Evolutionary conservation across 1,140 invertebrate species (phyloP).

Genomic region (Drosophila miranda): DNA sequence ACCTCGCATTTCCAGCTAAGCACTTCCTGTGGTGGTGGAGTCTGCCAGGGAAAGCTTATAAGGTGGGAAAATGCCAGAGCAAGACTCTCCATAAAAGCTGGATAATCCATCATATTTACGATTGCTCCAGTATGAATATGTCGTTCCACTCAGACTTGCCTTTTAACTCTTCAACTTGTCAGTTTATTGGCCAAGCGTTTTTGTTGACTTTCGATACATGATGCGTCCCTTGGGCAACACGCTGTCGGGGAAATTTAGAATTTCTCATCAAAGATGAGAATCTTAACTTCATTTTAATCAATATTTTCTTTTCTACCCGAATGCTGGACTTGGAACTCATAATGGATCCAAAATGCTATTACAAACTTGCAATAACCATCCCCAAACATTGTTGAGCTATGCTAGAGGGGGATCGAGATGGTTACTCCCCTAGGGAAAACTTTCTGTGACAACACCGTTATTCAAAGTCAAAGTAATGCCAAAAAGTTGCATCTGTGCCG

Average conservation of each 20-base stretch:
- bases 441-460: slow-evolving; percentile 39
- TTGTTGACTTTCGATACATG: slow-evolving; percentile 8
- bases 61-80: slow-evolving; percentile 11
- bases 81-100: slow-evolving; percentile 19
- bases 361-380: slow-evolving; percentile 33
- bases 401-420: no score
- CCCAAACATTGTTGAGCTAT: background rate
- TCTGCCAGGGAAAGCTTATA: background rate
- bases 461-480: slow-evolving; percentile 52
- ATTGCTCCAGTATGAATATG: slow-evolving; percentile 52
- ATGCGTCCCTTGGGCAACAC: background rate
- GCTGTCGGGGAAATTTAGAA: background rate
- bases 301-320: slow-evolving; percentile 17
- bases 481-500: slow-evolving; percentile 37
- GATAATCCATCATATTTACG: slow-evolving; percentile 73
- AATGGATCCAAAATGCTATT: slow-evolving; percentile 40
- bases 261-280: slow-evolving; percentile 1
- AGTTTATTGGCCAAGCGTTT: slow-evolving; percentile 10
- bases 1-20: no score
- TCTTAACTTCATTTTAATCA: slow-evolving; percentile 23
- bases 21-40: background rate
- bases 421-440: slow-evolving; percentile 23
- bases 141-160: slow-evolving; percentile 9
- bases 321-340: slow-evolving; percentile 7
- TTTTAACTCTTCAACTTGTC: slow-evolving; percentile 14